A percentile compares a stretch with the other conserved stretches of the same genome.
phyloP scores from a whole-genome alignment of 2,888 invertebrate species.

The Acrocyrtus sp. region DNA sequence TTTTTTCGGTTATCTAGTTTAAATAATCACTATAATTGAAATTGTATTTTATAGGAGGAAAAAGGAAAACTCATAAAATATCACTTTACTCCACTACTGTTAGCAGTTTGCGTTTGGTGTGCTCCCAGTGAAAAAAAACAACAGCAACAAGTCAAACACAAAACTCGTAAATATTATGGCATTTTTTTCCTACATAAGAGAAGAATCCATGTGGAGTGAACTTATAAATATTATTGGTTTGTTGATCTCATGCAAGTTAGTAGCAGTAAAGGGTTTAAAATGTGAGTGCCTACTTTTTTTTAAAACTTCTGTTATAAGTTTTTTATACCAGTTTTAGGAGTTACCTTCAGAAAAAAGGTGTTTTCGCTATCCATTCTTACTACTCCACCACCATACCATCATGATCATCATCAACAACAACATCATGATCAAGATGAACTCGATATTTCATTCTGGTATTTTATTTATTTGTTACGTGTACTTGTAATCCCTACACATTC shows the following conservation, averaged over 20 bases:
- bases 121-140: conserved; percentile 1
- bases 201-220: conserved; percentile 16
- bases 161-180: conserved; percentile 50
- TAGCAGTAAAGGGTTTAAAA: no score
- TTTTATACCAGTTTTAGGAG: no score
- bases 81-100: not conserved
- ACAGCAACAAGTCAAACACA: conserved; percentile 5
- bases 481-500: not conserved
- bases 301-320: no score
- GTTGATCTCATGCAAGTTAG: conserved; percentile 41
- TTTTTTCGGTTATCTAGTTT: not conserved
- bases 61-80: not conserved
- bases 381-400: not conserved
- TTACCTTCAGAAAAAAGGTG: no score
- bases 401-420: not conserved
- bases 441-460: conserved; percentile 16
- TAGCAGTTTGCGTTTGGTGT: not conserved
- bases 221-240: conserved; percentile 47
- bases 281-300: no score
- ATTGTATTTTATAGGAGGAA: not conserved
- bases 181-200: conserved; percentile 13
- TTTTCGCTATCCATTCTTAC: no score
- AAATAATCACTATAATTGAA: not conserved
- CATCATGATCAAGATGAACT: conserved; percentile 9
- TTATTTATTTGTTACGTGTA: not conserved